Conservation (phyloP, 1,140 invertebrate genomes). For the Temnothorax longispinosus region DNA sequence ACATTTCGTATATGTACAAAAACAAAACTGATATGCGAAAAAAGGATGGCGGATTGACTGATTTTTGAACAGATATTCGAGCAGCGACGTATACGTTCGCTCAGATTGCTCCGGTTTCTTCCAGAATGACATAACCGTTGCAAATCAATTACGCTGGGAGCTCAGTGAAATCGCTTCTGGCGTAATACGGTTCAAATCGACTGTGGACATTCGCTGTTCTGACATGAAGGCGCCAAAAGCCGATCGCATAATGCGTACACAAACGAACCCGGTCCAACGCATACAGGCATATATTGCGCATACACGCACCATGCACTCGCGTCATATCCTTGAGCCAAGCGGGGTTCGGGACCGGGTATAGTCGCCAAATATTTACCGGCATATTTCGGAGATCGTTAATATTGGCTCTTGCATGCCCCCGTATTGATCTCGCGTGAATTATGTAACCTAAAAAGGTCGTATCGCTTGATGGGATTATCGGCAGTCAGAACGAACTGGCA, state of each 20-base stretch:
- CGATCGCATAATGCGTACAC: conserved; percentile 61
- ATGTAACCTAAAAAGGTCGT: conserved; percentile 67
- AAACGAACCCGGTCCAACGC: conserved; percentile 18
- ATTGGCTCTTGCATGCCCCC: conserved; percentile 69
- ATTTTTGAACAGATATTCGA: conserved; percentile 5
- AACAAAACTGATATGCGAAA: background rate
- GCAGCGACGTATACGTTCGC: background rate
- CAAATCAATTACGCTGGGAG: conserved; percentile 72
- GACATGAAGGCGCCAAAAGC: conserved; percentile 64
- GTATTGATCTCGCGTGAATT: conserved; percentile 72
- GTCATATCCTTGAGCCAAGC: conserved; percentile 72
- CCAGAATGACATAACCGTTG: conserved; percentile 63
- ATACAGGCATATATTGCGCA: background rate
- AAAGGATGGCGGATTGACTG: background rate
- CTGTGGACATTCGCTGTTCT: conserved; percentile 63
- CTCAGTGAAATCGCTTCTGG: conserved; percentile 66
- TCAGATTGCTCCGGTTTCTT: conserved; percentile 17
- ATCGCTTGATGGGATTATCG: conserved; percentile 66
- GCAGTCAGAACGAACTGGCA: conserved; percentile 5
- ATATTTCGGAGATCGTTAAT: conserved; percentile 78
- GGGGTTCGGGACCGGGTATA: conserved; percentile 15
- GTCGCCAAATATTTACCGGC: conserved; percentile 75
- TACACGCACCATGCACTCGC: conserved; percentile 5
- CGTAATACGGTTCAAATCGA: conserved; percentile 65
- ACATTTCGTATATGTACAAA: background rate